Evolutionary conservation across 2,888 invertebrate genomes (phyloP), one percentile per base, ranked within the genome.

Genomic region (Buathra laborator): DNA sequence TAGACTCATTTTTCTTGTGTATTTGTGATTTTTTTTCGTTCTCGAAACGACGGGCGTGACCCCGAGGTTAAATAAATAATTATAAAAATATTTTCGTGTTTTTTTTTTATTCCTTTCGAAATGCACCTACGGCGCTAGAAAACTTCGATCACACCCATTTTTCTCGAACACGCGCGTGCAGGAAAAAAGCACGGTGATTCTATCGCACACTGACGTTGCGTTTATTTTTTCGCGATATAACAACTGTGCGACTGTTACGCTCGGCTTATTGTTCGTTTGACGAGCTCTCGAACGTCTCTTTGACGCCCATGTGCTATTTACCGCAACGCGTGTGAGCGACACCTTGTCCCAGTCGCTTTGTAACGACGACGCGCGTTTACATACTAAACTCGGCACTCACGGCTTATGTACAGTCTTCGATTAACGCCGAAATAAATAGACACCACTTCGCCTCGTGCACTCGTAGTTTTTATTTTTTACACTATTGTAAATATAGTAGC

Each of bases 1-100:
- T 9, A 94, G 89, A 87, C 93, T 94, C 94, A 94, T 94, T 72
- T 90, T 93, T 68, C 70, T 78, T 70, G 66, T 44, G 10, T 53
- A 37, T 62, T 83, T 70, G 84, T 84, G 37, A 37, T 37, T 37
- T 37, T 37, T 37, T 9, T 37, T 37, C 37, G 37, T 37, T 37
- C 37, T 9, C 37, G 37, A 37, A 9, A 37, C 37, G 1, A 32
- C 59, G 59, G 14, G 59, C 48, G 56, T 32, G 12, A 24, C 44
- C 46, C 6, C 37, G 37, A 37, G 5, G 14, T 14, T 19, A 44
- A 6, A 44, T 59, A 75, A 48, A 9, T 9, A 56, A 16, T 37
- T 12, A 44, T 43, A 46, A 32, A 29, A 16, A 14, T 79, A 10
- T 48, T 6, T 68, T 48, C 6, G 32, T n/a, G 16, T 16, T 67